Conservation (phyloP, 2,888 invertebrate species). For the Omphaloscelis lunosa region DNA sequence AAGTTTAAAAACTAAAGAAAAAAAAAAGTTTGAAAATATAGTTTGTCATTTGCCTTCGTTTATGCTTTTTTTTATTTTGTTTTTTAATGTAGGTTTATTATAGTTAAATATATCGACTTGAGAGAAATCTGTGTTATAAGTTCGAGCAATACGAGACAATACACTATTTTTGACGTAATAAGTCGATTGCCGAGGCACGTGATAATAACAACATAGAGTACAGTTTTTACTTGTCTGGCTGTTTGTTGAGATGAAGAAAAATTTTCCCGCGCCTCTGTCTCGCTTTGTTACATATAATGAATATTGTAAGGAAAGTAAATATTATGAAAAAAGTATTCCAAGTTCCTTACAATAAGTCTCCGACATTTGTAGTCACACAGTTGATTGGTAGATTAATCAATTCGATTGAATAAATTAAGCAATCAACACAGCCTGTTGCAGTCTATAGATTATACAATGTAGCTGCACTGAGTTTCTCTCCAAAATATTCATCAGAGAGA, state of each 20-base stretch:
- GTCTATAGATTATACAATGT: neutral
- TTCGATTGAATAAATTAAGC: constrained; percentile 13
- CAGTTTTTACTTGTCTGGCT: neutral
- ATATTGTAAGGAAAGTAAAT: neutral
- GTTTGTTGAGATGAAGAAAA: neutral
- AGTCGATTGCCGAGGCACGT: too few species aligned
- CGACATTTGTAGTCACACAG: neutral
- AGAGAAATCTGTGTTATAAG: too few species aligned
- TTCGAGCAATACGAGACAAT: too few species aligned
- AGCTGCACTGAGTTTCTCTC: neutral
- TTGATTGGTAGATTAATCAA: constrained; percentile 17
- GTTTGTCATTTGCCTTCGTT: too few species aligned
- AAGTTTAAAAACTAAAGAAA: too few species aligned
- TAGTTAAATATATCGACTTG: too few species aligned
- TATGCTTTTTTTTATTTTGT: too few species aligned
- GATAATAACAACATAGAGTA: neutral
- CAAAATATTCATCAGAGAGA: neutral
- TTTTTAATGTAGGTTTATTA: too few species aligned
- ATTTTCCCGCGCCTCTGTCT: neutral
- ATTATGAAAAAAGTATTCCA: neutral
- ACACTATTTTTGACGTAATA: too few species aligned
- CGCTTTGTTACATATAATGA: neutral
- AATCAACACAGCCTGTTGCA: neutral
- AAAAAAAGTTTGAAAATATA: too few species aligned
- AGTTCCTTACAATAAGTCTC: neutral